These are phyloP conservation scores for Chymomyza fuscimana DNA, from an alignment of 2,888 invertebrate species.

Conservation along the genomic window DNA sequence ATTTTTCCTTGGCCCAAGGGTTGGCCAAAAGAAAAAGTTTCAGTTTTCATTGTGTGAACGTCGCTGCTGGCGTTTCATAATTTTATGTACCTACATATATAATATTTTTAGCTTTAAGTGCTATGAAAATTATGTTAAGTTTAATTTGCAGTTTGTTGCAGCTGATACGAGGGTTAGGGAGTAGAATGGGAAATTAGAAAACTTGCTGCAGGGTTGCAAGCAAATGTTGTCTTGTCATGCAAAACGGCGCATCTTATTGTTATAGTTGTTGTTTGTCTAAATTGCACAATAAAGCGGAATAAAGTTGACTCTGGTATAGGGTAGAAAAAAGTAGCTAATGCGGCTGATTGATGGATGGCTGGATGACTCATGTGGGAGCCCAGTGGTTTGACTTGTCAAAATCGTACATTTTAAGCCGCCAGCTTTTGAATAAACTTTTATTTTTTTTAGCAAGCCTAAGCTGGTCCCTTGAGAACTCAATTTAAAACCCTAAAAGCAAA, in stretches of 20 bases:
- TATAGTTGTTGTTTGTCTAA: conserved; percentile 40
- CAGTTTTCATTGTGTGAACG: conserved; percentile 55
- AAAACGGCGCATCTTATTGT: conserved; percentile 45
- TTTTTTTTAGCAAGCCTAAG: conserved; percentile 6
- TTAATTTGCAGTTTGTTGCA: conserved; percentile 59
- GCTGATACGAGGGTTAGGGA: conserved; percentile 29
- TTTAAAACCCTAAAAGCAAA: conserved; percentile 33
- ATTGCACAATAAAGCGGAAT: conserved; percentile 58
- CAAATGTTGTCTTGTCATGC: conserved; percentile 56
- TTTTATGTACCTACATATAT: conserved; percentile 31
- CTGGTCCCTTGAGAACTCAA: conserved; percentile 24
- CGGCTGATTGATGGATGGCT: conserved; percentile 59
- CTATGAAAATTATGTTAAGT: conserved; percentile 67
- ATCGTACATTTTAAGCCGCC: conserved; percentile 25
- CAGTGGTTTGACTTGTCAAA: conserved; percentile 26
- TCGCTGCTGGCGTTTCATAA: conserved; percentile 52
- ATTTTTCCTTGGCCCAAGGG: conserved; percentile 22
- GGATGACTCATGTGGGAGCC: conserved; percentile 32
- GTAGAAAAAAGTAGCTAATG: conserved; percentile 42
- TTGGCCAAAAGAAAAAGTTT: conserved; percentile 32
- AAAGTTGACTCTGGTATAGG: neutral
- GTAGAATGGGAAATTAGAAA: neutral
- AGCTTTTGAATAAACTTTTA: conserved; percentile 6
- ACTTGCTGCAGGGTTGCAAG: conserved; percentile 1
- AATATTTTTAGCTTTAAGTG: conserved; percentile 41